Conservation (phyloP, 2,888 invertebrate species). For the Drosophila niveifrons region DNA sequence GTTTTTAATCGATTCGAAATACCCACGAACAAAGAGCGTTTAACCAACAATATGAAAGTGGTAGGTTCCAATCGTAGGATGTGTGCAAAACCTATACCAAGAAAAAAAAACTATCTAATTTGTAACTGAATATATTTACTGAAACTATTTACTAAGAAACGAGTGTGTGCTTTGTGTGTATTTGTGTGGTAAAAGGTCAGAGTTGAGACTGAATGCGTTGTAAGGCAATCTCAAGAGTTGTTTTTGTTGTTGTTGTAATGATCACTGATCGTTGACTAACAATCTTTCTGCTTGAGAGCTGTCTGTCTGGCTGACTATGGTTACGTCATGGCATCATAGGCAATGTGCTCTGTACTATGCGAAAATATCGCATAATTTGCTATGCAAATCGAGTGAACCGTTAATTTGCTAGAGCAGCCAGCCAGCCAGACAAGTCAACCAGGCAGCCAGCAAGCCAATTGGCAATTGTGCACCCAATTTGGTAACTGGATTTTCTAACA, state of each 20-base stretch:
- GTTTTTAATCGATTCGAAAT: constrained; percentile 66
- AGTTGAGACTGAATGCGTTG: constrained; percentile 66
- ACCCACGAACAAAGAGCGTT: constrained; percentile 43
- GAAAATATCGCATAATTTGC: constrained; percentile 80
- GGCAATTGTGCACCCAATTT: constrained; percentile 77
- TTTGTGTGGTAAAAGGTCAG: constrained; percentile 63
- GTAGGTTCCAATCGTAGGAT: constrained; percentile 57
- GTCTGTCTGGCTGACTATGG: constrained; percentile 27
- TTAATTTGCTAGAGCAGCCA: constrained; percentile 70
- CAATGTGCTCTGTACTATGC: constrained; percentile 40
- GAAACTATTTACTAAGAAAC: background rate
- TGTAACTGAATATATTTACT: background rate
- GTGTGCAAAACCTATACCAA: constrained; percentile 40
- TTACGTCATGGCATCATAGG: constrained; percentile 64
- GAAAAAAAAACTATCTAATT: constrained; percentile 4
- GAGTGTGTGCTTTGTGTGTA: constrained; percentile 8
- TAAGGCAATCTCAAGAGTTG: constrained; percentile 40
- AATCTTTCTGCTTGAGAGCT: background rate
- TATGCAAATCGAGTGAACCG: constrained; percentile 80
- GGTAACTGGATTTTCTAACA: constrained; percentile 74
- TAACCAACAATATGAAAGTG: constrained; percentile 72
- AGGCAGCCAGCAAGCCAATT: constrained; percentile 31
- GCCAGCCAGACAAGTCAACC: constrained; percentile 22
- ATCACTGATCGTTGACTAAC: constrained; percentile 31
- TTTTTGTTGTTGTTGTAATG: constrained; percentile 30